Evolutionary conservation across 2,797 vertebrate genomes (phyloP), one percentile per base, ranked within the genome.

Genomic region (Eulemur mongoz): DNA sequence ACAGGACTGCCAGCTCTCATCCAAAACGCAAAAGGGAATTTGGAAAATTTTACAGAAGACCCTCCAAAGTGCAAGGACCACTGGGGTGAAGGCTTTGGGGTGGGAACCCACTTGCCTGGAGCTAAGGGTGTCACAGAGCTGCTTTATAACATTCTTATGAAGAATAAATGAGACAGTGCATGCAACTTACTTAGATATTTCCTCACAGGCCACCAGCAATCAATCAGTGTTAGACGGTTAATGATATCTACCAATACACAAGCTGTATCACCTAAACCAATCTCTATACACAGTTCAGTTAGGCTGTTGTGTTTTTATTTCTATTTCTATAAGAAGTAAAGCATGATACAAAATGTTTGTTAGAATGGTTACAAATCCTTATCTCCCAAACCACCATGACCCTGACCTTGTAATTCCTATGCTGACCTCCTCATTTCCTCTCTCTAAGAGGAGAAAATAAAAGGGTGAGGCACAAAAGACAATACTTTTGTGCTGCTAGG

Each of bases 1-100:
- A n/a, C 15, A 38, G 40, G 17, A 38, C 40, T 61, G 15, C 14
- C 18, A 82, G 1, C 4, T 76, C 3, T 43, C 4, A 75, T 0
- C 45, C 17, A 57, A 23, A 0, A 48, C 32, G 18, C 1, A n/a
- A 38, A 18, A 5, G 6, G 8, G 2, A 43, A n/a, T 57, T 50
- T 78, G 45, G 11, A 81, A 5, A 69, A 14, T 50, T 70, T 93
- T 52, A 35, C 76, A 27, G n/a, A 92, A 80, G 30, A 2, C 4
- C 9, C 10, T 63, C 5, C 43, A 69, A 13, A 61, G 13, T 40
- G 1, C 15, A 12, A 20, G 43, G 65, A 59, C 12, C 7, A 1
- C 3, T 9, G 52, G 22, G 5, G 11, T 15, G 20, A 86, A 45
- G 14, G 1, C 2, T 5, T 14, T 40, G 4, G 15, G n/a, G 7